Base-by-base conservation (phyloP, 2,888 invertebrate species). In the Lasioglossum villosulum region DNA sequence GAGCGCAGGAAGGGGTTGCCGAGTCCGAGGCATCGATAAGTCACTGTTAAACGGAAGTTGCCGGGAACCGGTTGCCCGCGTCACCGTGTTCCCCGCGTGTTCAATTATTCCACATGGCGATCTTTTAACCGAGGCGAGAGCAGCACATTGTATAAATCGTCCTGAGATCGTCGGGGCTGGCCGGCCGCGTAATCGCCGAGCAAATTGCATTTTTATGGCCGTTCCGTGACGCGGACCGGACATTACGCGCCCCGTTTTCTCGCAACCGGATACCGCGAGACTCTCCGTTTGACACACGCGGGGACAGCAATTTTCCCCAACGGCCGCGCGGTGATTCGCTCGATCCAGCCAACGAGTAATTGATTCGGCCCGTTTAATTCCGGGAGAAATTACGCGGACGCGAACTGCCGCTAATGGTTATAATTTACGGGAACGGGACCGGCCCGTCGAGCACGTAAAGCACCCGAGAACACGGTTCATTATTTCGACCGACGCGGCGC, bases 341-440 rank as follows among this genome's bases (percentile, higher is more conserved):
- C 30, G 63, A 75, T 72, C 79, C 82, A 76, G 48, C 6, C 48
- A 75, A 75, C 84, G 80, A 83, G 93, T 93, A 94, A 94, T 94
- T 94, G 94, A 94, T 94, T 94, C 92, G 93, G 93, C 88, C 89
- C 94, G 94, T 93, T 94, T 94, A 94, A 94, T 94, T 94, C 92
- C 92, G 93, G 93, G 93, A 92, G 23, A 94, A 94, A 94, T 94
- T 94, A 92, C 90, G 93, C 92, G 91, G 92, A 92, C 81, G 92
- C 92, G 93, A 93, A 94, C 93, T 93, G 92, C 93, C 91, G 90
- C 91, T 94, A 94, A 94, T 94, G 93, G 93, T 94, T 93, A 93
- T 93, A 94, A 94, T 94, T 93, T 93, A 91, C 90, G 91, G 92
- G 91, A 94, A 93, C 93, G 92, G 93, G 92, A 93, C 91, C 89